These are phyloP conservation scores for Agonopterix heracliana DNA, from an alignment of 2,888 invertebrate species.

Conservation along the genomic window DNA sequence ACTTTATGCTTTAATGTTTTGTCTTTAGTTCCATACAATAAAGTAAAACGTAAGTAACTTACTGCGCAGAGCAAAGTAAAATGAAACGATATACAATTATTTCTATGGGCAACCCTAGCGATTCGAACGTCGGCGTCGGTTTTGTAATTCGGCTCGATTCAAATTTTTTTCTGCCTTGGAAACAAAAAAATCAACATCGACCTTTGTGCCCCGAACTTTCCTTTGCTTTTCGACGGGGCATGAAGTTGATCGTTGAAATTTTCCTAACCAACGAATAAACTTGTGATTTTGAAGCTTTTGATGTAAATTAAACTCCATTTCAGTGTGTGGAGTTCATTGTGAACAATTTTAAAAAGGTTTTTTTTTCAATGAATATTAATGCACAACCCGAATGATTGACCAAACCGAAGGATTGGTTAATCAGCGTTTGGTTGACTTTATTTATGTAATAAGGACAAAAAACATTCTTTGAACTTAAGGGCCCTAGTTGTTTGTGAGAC, in stretches of 20 bases:
- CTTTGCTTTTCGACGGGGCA: constrained; percentile 59
- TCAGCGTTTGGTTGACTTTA: too few relatives aligned
- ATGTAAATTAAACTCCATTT: constrained; percentile 50
- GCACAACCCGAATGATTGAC: too few relatives aligned
- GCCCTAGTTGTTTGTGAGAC: too few relatives aligned
- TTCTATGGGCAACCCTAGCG: constrained; percentile 37
- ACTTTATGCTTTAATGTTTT: too few relatives aligned
- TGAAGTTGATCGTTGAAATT: constrained; percentile 64
- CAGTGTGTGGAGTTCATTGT: constrained; percentile 33
- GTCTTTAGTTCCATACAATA: too few relatives aligned
- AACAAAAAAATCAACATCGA: constrained; percentile 55
- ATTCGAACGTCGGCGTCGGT: constrained; percentile 32
- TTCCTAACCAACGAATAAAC: constrained; percentile 48
- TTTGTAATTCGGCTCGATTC: constrained; percentile 62
- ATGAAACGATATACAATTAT: not conserved
- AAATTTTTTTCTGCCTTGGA: constrained; percentile 56
- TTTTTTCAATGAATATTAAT: constrained; percentile 30
- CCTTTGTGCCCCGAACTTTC: constrained; percentile 61
- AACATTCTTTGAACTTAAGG: too few relatives aligned
- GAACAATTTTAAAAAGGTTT: constrained; percentile 28
- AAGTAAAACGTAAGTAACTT: too few relatives aligned
- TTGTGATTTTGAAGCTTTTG: constrained; percentile 59
- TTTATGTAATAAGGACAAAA: too few relatives aligned
- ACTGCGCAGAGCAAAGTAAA: too few relatives aligned
- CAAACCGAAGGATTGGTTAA: too few relatives aligned